These are phyloP conservation scores for Octopus bimaculoides DNA, from an alignment of 1,140 invertebrate species.

Conservation along the genomic window DNA sequence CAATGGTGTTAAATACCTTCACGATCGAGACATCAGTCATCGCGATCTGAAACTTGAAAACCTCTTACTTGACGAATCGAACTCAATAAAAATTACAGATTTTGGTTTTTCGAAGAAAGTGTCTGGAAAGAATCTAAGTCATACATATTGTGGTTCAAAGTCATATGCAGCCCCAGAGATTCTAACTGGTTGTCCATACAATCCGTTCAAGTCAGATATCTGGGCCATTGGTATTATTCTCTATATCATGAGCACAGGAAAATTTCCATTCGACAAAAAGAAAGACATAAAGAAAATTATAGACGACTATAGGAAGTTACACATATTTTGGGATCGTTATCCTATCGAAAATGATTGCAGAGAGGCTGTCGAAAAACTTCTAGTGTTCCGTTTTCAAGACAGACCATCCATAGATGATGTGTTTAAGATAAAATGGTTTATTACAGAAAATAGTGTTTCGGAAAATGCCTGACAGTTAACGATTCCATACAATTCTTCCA, in stretches of 20 bases:
- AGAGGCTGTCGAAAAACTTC: conserved; percentile 37
- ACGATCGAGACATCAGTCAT: conserved; percentile 82
- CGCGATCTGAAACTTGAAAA: conserved; percentile 86
- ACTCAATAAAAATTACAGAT: conserved; percentile 84
- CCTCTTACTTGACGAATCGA: conserved; percentile 75
- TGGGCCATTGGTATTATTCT: conserved; percentile 57
- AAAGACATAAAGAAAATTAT: conserved; percentile 51
- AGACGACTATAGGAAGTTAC: conserved; percentile 49
- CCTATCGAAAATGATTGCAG: conserved; percentile 39
- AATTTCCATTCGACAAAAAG: conserved; percentile 57
- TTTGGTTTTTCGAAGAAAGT: conserved; percentile 72
- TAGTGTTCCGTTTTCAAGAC: conserved; percentile 35
- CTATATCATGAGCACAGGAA: conserved; percentile 56
- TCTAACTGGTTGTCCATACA: conserved; percentile 59
- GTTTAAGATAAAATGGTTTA: conserved; percentile 35
- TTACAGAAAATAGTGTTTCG: conserved; percentile 19
- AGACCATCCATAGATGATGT: conserved; percentile 40
- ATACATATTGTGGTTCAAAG: conserved; percentile 68
- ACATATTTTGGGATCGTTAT: conserved; percentile 52
- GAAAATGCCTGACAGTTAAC: no score
- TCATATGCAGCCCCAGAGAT: conserved; percentile 74
- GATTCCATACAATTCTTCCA: no score
- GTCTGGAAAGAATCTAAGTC: conserved; percentile 56
- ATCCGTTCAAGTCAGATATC: conserved; percentile 54
- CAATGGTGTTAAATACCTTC: conserved; percentile 77